Percentiles rank a stretch among this genome's conserved stretches.
phyloP scores from a whole-genome alignment of 1,140 invertebrate genomes.

The Littorina saxatilis region DNA sequence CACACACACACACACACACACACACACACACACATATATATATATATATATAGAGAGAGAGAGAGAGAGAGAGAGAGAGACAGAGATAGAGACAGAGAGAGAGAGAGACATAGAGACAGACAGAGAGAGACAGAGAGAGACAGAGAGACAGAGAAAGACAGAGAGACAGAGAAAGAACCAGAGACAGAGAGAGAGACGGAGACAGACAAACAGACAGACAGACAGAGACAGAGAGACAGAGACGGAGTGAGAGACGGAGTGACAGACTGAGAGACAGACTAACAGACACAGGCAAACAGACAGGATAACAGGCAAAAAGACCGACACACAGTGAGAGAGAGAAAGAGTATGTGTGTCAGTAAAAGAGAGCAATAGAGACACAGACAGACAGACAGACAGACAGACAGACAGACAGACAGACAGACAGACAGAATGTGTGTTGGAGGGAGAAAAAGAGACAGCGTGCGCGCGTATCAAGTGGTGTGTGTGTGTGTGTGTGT shows the following conservation, averaged over 20 bases:
- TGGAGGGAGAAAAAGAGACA: not conserved
- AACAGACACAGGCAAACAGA: not conserved
- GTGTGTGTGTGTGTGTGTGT: too few species aligned
- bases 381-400: not conserved
- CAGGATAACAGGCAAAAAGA: too few species aligned
- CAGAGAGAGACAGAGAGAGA: not conserved
- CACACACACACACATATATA: not conserved
- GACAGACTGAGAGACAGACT: constrained; percentile 16
- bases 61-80: too few species aligned
- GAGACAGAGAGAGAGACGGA: too few species aligned
- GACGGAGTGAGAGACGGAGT: constrained; percentile 2
- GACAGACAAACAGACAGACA: too few species aligned
- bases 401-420: too few species aligned
- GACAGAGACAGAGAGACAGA: constrained; percentile 10
- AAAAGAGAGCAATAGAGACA: not conserved
- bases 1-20: not conserved
- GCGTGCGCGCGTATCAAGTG: too few species aligned
- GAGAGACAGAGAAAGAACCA: constrained; percentile 10
- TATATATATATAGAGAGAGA: too few species aligned
- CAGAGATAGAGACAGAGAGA: too few species aligned
- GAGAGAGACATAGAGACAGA: too few species aligned
- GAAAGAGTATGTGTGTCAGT: not conserved
- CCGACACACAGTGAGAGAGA: constrained; percentile 13
- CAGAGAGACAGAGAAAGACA: not conserved
- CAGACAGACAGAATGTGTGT: too few species aligned